phyloP scores from a whole-genome alignment of 2,113 vertebrate species.

The Hylia prasina region DNA sequence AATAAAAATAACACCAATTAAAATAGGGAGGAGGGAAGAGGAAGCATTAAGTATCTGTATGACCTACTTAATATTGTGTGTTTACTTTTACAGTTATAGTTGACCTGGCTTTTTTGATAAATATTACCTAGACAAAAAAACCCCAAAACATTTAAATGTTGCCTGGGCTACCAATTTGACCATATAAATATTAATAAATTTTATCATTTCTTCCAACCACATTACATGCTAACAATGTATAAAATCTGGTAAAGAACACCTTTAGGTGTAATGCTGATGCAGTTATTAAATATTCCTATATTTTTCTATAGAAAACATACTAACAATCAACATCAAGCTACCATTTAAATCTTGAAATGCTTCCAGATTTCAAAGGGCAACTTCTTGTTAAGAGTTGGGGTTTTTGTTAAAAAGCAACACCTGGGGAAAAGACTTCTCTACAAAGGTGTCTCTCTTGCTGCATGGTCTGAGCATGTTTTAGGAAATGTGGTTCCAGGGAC shows the following conservation, averaged over 20 bases:
- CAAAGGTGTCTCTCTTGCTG: not conserved
- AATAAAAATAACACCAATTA: not conserved
- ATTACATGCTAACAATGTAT: not conserved
- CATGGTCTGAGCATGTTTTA: not conserved
- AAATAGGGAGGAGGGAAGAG: not conserved
- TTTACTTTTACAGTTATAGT: not conserved
- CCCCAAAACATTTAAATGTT: not conserved
- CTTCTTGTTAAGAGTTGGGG: not conserved
- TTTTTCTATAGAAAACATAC: not conserved
- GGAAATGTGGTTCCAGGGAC: not conserved
- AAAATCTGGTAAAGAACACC: not conserved
- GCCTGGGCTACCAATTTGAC: not conserved
- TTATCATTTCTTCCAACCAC: not conserved
- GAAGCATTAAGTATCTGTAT: not conserved
- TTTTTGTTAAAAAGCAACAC: not conserved
- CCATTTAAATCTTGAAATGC: not conserved
- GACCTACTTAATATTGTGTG: not conserved
- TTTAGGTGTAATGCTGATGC: not conserved
- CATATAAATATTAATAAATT: not conserved
- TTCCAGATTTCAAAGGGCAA: not conserved
- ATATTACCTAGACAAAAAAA: not conserved
- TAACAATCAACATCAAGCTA: not conserved
- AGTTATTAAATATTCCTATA: not conserved
- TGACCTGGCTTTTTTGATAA: not conserved
- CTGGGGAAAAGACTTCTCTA: not conserved